Conservation (phyloP, 2,113 vertebrate species). For the Rhipidura dahli region DNA sequence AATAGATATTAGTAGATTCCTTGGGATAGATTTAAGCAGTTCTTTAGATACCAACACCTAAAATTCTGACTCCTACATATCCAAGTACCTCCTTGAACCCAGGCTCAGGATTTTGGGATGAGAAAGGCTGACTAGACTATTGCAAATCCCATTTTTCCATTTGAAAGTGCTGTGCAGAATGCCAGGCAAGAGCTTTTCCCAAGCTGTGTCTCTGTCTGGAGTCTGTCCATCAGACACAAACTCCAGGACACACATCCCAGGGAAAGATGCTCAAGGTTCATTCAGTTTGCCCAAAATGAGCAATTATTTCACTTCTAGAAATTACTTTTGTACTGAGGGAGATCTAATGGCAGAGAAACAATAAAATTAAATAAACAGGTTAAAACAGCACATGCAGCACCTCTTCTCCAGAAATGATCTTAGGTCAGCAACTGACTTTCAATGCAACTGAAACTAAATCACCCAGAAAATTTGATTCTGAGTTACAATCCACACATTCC, state of each 20-base stretch:
- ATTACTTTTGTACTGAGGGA: neutral
- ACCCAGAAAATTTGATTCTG: neutral
- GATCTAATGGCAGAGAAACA: neutral
- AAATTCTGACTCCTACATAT: neutral
- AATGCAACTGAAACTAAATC: neutral
- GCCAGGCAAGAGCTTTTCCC: neutral
- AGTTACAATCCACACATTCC: neutral
- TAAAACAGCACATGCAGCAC: neutral
- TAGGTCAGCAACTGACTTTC: neutral
- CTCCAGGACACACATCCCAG: neutral
- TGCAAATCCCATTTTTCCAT: neutral
- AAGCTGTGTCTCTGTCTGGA: neutral
- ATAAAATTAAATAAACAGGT: neutral
- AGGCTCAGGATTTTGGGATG: neutral
- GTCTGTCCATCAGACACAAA: neutral
- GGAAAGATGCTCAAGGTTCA: neutral
- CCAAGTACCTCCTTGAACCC: neutral
- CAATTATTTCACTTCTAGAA: neutral
- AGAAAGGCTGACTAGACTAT: neutral
- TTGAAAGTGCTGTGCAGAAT: neutral
- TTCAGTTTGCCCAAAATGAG: neutral
- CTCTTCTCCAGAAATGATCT: neutral
- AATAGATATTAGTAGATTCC: neutral
- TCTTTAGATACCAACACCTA: neutral
- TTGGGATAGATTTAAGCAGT: neutral